Base-by-base conservation (phyloP, 2,113 vertebrate species). In the Oryzias javanicus region DNA sequence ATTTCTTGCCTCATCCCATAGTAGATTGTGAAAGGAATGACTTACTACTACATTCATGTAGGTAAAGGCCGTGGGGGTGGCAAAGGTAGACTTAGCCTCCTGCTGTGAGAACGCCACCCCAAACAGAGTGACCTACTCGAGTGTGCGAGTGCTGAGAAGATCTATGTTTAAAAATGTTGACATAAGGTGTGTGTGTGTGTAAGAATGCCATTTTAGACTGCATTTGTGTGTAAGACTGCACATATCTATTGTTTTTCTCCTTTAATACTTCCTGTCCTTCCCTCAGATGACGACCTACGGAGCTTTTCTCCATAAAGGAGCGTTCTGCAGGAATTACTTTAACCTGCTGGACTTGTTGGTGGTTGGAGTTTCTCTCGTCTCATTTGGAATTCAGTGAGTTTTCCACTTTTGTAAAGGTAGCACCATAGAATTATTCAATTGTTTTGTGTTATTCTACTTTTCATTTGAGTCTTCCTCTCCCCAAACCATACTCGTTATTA, bases 301-400 rank as follows among this genome's bases (percentile, higher is more conserved):
- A 84, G 97, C 97, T 6, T 96, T 99, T 88, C 93, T 98, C 70
- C 97, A 99, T 90, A 97, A 98, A 89, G 97, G 97, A 50, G 96
- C 96, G 49, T 99, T 99, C 91, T 98, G 97, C 86, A 94, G 97
- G 80, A 99, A 98, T 89, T 98, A 97, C 87, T 99, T 99, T 86
- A 99, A 99, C 88, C 90, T 99, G 84, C 90, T 99, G 81, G 97
- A 99, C 80, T 91, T 99, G 89, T 84, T 99, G 85, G 97, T 99
- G 50, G 97, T 99, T 50, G 97, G 97, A n/a, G 96, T 99, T 42
- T 99, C 97, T 40, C 92, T 99, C 54, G 94, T 98, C 50, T 99
- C 97, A 16, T 99, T 99, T 86, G 95, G 95, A 77, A 97, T 99
- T 84, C 95, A 99, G 97, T 99, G 88, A 98, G 97, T 40, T 59